phyloP scores from a whole-genome alignment of 2,113 vertebrate genomes.

The Nerophis ophidion region DNA sequence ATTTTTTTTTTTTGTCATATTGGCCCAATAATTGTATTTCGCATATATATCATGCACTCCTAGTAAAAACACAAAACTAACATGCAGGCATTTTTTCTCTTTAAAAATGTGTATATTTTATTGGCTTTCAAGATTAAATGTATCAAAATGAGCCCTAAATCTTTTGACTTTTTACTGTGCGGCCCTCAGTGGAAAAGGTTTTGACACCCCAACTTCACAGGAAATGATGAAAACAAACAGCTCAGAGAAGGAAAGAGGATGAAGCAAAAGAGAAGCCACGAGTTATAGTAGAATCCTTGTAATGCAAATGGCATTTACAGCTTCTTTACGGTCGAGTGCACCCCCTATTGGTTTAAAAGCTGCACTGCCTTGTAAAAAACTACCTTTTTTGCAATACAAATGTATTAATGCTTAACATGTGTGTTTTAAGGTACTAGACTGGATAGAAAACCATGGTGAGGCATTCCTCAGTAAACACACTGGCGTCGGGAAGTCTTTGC shows the following conservation, averaged over 20 bases:
- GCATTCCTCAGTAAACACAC: conserved; percentile 97
- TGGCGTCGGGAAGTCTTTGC: conserved; percentile 93
- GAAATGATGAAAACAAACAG: conserved; percentile 6
- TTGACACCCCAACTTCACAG: not conserved
- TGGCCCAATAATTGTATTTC: too few relatives aligned
- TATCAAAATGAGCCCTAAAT: too few relatives aligned
- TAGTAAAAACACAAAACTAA: too few relatives aligned
- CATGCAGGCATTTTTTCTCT: too few relatives aligned
- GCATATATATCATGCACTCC: too few relatives aligned
- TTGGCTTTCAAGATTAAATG: too few relatives aligned
- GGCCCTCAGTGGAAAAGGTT: too few relatives aligned
- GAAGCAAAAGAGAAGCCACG: not conserved
- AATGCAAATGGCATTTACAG: conserved; percentile 9
- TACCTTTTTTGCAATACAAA: not conserved
- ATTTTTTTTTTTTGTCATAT: too few relatives aligned
- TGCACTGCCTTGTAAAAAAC: conserved; percentile 12
- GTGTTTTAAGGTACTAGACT: conserved; percentile 85
- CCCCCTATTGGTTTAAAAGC: conserved; percentile 41
- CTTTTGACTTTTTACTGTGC: too few relatives aligned
- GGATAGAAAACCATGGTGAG: conserved; percentile 98
- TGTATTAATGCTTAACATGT: not conserved
- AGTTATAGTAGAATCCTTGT: conserved; percentile 10
- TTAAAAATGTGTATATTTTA: too few relatives aligned
- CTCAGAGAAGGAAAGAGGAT: not conserved
- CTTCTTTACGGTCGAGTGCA: conserved; percentile 11